These are phyloP conservation scores for Drosophila anomelani DNA, from an alignment of 2,888 invertebrate genomes.

Conservation along the genomic window DNA sequence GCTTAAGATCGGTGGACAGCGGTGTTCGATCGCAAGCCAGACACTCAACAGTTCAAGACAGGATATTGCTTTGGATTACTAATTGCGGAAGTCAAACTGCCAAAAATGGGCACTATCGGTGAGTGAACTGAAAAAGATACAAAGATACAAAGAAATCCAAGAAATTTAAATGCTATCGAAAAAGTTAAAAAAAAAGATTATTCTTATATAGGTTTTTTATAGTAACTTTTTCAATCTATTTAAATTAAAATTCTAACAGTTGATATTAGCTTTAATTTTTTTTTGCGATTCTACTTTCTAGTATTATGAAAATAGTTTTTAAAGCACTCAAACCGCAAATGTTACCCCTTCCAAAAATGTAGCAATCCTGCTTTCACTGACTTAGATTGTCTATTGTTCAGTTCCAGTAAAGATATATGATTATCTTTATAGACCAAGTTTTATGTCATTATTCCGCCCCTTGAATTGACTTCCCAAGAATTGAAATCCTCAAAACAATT, in stretches of 20 bases:
- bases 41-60: conserved; percentile 19
- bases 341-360: neutral
- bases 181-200: neutral
- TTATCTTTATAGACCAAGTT: neutral
- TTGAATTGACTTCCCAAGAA: conserved; percentile 7
- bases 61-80: conserved; percentile 55
- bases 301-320: too few relatives aligned
- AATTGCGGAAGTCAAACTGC: conserved; percentile 17
- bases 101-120: conserved; percentile 73
- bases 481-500: conserved; percentile 30
- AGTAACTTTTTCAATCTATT: neutral
- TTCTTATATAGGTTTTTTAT: too few relatives aligned
- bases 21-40: neutral
- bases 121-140: conserved; percentile 30
- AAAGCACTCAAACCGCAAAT: too few relatives aligned
- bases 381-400: neutral
- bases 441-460: neutral
- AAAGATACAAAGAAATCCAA: too few relatives aligned
- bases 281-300: too few relatives aligned
- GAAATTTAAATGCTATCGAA: too few relatives aligned
- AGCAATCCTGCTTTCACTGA: neutral
- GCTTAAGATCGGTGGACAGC: neutral
- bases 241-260: too few relatives aligned
- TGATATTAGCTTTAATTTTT: too few relatives aligned
- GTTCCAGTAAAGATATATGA: neutral